Conservation (phyloP, 2,113 vertebrate genomes). For the Ptilonorhynchus violaceus region DNA sequence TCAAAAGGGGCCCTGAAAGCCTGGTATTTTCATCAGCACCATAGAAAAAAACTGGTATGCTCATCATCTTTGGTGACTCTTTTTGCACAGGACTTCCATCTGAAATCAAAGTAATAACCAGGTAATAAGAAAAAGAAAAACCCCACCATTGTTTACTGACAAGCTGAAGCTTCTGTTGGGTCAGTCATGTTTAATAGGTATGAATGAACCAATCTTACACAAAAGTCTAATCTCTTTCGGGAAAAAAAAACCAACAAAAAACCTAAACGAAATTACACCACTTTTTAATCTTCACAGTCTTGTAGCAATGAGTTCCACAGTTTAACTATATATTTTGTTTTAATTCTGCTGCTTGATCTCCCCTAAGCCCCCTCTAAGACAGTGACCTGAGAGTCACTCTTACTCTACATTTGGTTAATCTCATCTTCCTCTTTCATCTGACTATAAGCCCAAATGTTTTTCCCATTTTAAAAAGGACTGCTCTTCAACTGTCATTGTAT, state of each 20-base stretch:
- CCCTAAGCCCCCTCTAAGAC: background rate
- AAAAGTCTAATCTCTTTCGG: background rate
- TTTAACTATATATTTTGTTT: background rate
- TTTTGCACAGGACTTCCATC: background rate
- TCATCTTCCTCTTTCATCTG: background rate
- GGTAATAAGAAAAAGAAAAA: background rate
- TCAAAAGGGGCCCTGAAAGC: background rate
- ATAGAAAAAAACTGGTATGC: background rate
- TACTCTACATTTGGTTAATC: background rate
- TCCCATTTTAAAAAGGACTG: background rate
- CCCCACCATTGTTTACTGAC: background rate
- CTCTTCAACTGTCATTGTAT: background rate
- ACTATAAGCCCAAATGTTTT: background rate
- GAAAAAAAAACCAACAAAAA: background rate
- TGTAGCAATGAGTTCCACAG: background rate
- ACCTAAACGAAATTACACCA: background rate
- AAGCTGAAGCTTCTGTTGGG: background rate
- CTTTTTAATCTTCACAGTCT: background rate
- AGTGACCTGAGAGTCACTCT: background rate
- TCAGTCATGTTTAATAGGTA: background rate
- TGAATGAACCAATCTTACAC: background rate
- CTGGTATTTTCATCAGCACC: background rate
- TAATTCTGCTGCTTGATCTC: background rate
- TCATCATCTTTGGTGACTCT: background rate
- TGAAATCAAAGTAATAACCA: background rate